Conservation (phyloP, 1,140 invertebrate species). For the Babylonia areolata region DNA sequence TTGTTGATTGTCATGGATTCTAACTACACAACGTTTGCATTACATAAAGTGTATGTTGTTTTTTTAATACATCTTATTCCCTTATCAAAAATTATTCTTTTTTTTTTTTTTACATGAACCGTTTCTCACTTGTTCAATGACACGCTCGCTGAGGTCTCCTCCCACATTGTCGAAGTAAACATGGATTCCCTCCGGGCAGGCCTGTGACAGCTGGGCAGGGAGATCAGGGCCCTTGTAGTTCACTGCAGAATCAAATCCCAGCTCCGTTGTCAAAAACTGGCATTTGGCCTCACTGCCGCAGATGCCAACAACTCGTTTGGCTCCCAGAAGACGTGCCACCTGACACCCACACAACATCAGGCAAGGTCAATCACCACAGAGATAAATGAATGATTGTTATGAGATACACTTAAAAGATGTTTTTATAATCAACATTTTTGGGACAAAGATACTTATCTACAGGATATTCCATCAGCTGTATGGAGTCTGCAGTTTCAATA, state of each 20-base stretch:
- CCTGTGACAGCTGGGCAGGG: slow-evolving; percentile 48
- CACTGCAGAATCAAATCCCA: slow-evolving; percentile 66
- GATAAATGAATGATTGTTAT: too few relatives aligned
- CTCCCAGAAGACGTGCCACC: slow-evolving; percentile 53
- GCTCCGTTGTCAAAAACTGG: slow-evolving; percentile 57
- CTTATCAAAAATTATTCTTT: background rate
- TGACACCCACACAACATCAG: slow-evolving; percentile 40
- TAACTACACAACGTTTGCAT: too few relatives aligned
- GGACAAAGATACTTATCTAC: too few relatives aligned
- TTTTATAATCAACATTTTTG: too few relatives aligned
- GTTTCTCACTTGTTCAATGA: slow-evolving; percentile 67
- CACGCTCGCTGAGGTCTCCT: slow-evolving; percentile 68
- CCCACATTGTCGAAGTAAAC: slow-evolving; percentile 75
- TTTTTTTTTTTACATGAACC: background rate
- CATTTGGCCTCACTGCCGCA: slow-evolving; percentile 70
- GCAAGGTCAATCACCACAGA: too few relatives aligned
- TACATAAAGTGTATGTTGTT: too few relatives aligned
- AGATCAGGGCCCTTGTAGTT: slow-evolving; percentile 69
- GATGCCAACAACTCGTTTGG: slow-evolving; percentile 65
- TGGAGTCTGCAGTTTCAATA: too few relatives aligned
- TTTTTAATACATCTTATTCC: background rate
- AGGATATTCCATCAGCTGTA: too few relatives aligned
- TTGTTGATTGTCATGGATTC: too few relatives aligned
- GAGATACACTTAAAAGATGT: too few relatives aligned
- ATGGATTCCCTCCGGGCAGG: slow-evolving; percentile 69